Evolutionary conservation across 2,113 vertebrate species (phyloP).

Genomic region (Tupaia chinensis): DNA sequence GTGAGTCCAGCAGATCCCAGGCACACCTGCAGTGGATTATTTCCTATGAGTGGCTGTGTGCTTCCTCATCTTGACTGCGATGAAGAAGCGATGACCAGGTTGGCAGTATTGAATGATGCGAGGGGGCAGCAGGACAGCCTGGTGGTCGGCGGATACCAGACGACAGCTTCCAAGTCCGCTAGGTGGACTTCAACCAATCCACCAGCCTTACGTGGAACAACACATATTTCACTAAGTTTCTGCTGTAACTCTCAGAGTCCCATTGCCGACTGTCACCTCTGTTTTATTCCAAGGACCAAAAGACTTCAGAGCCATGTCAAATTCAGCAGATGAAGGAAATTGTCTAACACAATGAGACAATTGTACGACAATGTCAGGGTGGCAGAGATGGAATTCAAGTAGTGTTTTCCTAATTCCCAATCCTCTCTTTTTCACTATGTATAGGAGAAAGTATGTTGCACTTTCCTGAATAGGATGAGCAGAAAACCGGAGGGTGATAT

Average conservation of each 20-base stretch:
- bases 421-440: neutral
- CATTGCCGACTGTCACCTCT: neutral
- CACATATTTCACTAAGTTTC: neutral
- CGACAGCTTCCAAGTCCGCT: neutral
- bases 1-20: fast-evolving
- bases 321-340: neutral
- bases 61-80: fast-evolving
- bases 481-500: neutral
- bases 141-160: fast-evolving
- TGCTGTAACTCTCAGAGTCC: neutral
- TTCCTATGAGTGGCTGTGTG: neutral
- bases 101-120: fast-evolving
- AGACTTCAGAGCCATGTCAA: neutral
- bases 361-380: too few relatives aligned
- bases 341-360: neutral
- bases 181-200: too few relatives aligned
- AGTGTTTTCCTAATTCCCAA: neutral
- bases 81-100: neutral
- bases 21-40: neutral
- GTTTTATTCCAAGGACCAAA: neutral
- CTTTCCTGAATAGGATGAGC: neutral
- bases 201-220: neutral
- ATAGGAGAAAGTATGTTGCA: neutral
- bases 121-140: fast-evolving
- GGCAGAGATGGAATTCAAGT: neutral